Percentiles rank a stretch among this genome's conserved stretches.
Evolutionary conservation across 2,888 invertebrate genomes (phyloP).

Genomic region (Horisme vitalbata): DNA sequence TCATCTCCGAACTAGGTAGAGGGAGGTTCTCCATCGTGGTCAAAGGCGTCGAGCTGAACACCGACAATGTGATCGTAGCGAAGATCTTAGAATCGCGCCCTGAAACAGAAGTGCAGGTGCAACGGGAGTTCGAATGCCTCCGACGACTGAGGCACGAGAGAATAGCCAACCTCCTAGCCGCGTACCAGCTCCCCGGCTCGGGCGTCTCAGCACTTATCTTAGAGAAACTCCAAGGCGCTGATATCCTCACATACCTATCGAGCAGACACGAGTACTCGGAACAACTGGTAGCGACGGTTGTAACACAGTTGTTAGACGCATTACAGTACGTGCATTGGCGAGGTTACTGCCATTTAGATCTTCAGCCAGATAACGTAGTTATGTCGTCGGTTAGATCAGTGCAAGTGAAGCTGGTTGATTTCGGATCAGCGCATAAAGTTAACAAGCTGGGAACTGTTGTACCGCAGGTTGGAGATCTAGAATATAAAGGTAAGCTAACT

Average conservation of each 20-base stretch:
- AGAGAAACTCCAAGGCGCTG: slow-evolving; percentile 95
- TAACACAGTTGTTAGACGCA: slow-evolving; percentile 93
- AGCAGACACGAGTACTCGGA: slow-evolving; percentile 96
- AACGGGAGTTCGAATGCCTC: slow-evolving; percentile 92
- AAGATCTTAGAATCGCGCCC: slow-evolving; percentile 90
- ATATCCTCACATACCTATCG: slow-evolving; percentile 93
- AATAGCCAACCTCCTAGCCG: slow-evolving; percentile 89
- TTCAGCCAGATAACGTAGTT: slow-evolving; percentile 97
- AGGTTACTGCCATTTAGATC: slow-evolving; percentile 93
- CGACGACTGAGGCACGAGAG: slow-evolving; percentile 93
- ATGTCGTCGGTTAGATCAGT: slow-evolving; percentile 93
- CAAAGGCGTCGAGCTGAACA: slow-evolving; percentile 88
- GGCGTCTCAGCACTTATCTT: slow-evolving; percentile 88
- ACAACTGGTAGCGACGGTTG: slow-evolving; percentile 93
- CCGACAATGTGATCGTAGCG: slow-evolving; percentile 90
- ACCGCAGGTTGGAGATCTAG: slow-evolving; percentile 87
- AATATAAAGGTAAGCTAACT: slow-evolving; percentile 88
- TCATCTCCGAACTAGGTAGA: slow-evolving; percentile 92
- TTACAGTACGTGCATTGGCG: slow-evolving; percentile 98
- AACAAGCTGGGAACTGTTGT: slow-evolving; percentile 90
- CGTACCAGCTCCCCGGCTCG: slow-evolving; percentile 86
- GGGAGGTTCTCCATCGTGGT: slow-evolving; percentile 94
- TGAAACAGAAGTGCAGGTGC: slow-evolving; percentile 85
- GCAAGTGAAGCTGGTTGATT: slow-evolving; percentile 95
- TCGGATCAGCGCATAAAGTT: slow-evolving; percentile 93